A percentile compares a stretch with the other conserved stretches of the same genome.
These are phyloP conservation scores for Odobenus rosmarus DNA, from an alignment of 2,113 vertebrate genomes.

Conservation along the genomic window DNA sequence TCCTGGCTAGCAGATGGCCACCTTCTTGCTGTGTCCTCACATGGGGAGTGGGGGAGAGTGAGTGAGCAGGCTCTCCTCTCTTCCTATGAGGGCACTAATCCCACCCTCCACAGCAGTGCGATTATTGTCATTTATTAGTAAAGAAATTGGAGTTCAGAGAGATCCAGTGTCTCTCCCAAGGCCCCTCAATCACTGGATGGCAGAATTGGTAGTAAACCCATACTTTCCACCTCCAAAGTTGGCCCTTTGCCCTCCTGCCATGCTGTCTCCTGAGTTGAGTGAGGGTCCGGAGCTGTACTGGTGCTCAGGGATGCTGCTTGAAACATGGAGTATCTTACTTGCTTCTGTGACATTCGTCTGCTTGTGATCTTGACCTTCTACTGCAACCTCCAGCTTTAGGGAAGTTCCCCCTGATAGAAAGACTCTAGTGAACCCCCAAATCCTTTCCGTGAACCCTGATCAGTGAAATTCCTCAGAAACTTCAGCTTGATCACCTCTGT, in stretches of 20 bases:
- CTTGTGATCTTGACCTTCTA: background rate
- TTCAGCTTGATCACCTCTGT: too few relatives aligned
- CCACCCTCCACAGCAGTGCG: background rate
- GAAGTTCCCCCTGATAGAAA: background rate
- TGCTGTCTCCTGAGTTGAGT: background rate
- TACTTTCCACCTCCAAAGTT: background rate
- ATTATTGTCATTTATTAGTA: background rate
- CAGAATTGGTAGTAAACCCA: background rate
- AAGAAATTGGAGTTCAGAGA: background rate
- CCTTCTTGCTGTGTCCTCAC: background rate
- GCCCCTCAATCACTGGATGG: background rate
- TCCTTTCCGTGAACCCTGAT: background rate
- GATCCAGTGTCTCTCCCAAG: background rate
- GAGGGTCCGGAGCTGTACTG: too few relatives aligned
- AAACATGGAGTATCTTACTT: background rate
- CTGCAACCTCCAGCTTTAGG: background rate
- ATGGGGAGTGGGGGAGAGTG: fast-evolving
- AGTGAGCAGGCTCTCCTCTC: background rate
- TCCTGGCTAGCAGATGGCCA: background rate
- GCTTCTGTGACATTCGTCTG: background rate
- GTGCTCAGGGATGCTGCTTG: background rate
- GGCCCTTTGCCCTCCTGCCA: background rate
- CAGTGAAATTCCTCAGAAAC: background rate
- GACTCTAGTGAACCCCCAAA: background rate
- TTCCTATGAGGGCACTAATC: background rate